phyloP scores from a whole-genome alignment of 2,113 vertebrate genomes.

The Acinonyx jubatus region DNA sequence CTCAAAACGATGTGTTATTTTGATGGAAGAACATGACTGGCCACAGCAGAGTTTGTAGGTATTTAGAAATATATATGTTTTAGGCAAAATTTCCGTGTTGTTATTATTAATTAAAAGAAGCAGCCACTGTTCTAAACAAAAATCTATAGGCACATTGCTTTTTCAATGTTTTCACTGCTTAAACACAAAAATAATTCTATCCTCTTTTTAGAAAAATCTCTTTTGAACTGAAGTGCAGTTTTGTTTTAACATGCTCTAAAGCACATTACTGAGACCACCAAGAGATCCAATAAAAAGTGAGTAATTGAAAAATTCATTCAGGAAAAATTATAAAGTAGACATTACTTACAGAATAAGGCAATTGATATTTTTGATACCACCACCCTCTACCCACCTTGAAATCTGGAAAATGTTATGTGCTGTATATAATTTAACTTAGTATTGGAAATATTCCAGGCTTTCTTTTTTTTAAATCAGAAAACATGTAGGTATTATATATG shows the following conservation, averaged over 20 bases:
- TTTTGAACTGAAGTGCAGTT: not conserved
- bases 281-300: not conserved
- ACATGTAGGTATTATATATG: not conserved
- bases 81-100: not conserved
- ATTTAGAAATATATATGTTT: not conserved
- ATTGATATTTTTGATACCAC: not conserved
- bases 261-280: not conserved
- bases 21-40: not conserved
- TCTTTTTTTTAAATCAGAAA: not conserved
- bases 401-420: not conserved
- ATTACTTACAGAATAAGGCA: not conserved
- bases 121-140: not conserved
- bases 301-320: not conserved
- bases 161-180: not conserved
- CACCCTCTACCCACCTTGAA: not conserved
- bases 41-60: not conserved
- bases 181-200: slow-evolving; percentile 6
- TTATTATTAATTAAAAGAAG: slow-evolving; percentile 15
- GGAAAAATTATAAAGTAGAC: not conserved
- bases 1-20: slow-evolving; percentile 28
- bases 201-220: not conserved
- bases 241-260: not conserved
- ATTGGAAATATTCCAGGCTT: not conserved
- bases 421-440: not conserved
- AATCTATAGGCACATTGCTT: not conserved